These are phyloP conservation scores for Sebastes hopkinsi DNA, from an alignment of 2,797 vertebrate species.

Conservation along the genomic window DNA sequence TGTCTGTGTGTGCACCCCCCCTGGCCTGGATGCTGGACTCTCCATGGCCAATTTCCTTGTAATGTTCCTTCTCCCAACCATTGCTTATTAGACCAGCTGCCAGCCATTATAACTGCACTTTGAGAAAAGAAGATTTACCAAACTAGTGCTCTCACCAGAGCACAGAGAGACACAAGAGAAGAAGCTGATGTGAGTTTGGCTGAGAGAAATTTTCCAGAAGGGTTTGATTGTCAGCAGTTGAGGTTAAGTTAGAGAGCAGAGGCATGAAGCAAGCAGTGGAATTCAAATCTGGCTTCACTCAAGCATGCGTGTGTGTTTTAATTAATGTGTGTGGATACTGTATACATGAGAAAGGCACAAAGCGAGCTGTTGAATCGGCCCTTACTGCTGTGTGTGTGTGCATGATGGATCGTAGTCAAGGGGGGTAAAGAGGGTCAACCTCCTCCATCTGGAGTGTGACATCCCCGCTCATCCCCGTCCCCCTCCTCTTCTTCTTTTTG, in stretches of 20 bases:
- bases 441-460: slow-evolving; percentile 37
- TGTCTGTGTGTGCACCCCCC: not conserved
- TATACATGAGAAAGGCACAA: not conserved
- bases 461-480: not conserved
- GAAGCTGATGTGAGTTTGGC: not conserved
- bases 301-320: not conserved
- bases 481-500: not conserved
- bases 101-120: slow-evolving; percentile 12
- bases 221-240: not conserved
- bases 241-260: not conserved
- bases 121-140: not conserved
- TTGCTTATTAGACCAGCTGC: slow-evolving; percentile 17
- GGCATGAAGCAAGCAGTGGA: not conserved
- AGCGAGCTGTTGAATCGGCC: not conserved
- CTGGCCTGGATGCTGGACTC: not conserved
- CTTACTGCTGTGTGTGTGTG: not conserved
- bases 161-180: not conserved
- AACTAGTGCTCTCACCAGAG: not conserved
- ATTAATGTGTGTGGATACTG: not conserved
- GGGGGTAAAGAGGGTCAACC: slow-evolving; percentile 27
- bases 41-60: not conserved
- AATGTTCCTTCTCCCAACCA: slow-evolving; percentile 22
- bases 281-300: not conserved
- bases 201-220: not conserved
- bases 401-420: slow-evolving; percentile 4